Evolutionary conservation across 2,113 vertebrate species (phyloP).

Genomic region (Coryphaenoides rupestris): DNA sequence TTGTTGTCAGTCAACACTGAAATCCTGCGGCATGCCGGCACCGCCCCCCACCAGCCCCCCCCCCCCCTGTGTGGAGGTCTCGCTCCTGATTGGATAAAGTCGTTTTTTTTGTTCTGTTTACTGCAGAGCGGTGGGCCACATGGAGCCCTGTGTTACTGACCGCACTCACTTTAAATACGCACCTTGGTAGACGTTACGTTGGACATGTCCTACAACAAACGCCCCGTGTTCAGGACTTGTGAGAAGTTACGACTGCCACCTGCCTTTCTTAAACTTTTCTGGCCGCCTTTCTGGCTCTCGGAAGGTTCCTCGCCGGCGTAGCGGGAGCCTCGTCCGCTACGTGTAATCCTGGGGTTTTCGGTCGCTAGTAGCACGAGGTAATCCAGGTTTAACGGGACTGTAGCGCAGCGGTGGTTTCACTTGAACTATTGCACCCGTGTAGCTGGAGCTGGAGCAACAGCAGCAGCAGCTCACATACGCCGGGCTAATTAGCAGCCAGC

Average conservation of each 20-base stretch:
- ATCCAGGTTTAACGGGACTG: slow-evolving; percentile 60
- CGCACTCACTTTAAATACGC: too few relatives aligned
- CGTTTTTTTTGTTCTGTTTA: too few relatives aligned
- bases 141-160: too few relatives aligned
- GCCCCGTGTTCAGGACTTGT: too few relatives aligned
- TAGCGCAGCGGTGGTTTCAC: slow-evolving; percentile 60
- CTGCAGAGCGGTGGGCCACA: too few relatives aligned
- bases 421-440: slow-evolving; percentile 65
- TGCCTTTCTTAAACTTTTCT: not conserved
- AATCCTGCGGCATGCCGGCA: too few relatives aligned
- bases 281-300: slow-evolving; percentile 33
- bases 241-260: not conserved
- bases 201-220: too few relatives aligned
- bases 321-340: slow-evolving; percentile 46
- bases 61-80: too few relatives aligned
- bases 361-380: slow-evolving; percentile 54
- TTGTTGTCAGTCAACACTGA: too few relatives aligned
- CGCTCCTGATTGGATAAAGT: too few relatives aligned
- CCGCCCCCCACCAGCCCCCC: too few relatives aligned
- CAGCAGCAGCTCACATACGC: slow-evolving; percentile 28
- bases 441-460: slow-evolving; percentile 52
- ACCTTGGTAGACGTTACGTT: too few relatives aligned
- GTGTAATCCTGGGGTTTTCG: slow-evolving; percentile 50
- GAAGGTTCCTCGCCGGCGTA: slow-evolving; percentile 43
- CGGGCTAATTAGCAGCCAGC: slow-evolving; percentile 59